Percentiles rank a stretch among this genome's conserved stretches.
Conservation (phyloP, 2,113 vertebrate genomes). For the Dicerorhinus sumatrensis region DNA sequence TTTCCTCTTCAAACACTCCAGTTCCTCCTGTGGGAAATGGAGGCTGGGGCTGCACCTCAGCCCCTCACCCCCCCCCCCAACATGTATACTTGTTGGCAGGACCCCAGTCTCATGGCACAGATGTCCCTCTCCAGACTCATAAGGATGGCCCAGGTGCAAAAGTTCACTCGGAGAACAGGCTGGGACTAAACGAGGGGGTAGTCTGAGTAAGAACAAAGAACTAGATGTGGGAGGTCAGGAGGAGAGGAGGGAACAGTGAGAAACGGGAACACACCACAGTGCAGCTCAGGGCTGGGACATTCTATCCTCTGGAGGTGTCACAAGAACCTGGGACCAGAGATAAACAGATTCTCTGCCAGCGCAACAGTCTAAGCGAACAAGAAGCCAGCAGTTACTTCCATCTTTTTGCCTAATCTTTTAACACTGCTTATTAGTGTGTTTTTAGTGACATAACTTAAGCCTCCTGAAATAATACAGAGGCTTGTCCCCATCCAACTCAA, state of each 20-base stretch:
- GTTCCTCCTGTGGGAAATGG: not conserved
- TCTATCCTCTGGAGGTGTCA: not conserved
- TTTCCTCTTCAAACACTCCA: not conserved
- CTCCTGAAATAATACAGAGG: constrained; percentile 24
- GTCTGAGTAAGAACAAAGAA: not conserved
- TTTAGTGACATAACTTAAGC: not conserved
- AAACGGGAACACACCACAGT: not conserved
- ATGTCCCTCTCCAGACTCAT: not conserved
- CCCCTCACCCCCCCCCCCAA: too few relatives aligned
- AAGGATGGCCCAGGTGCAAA: not conserved
- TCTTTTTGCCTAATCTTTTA: constrained; percentile 27
- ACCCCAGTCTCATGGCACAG: not conserved
- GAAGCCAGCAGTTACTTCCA: not conserved
- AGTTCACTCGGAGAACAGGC: not conserved
- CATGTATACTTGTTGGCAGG: not conserved
- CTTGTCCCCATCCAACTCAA: constrained; percentile 39
- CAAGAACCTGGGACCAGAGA: not conserved
- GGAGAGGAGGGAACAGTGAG: not conserved
- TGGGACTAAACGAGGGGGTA: not conserved
- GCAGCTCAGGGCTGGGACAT: not conserved
- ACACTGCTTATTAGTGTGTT: not conserved
- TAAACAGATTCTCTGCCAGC: not conserved
- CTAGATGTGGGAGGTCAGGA: not conserved
- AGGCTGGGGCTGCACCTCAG: not conserved
- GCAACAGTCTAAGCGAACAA: not conserved